Percentiles rank a stretch among this genome's conserved stretches.
Conservation (phyloP, 2,888 invertebrate species). For the Cerastoderma edule region DNA sequence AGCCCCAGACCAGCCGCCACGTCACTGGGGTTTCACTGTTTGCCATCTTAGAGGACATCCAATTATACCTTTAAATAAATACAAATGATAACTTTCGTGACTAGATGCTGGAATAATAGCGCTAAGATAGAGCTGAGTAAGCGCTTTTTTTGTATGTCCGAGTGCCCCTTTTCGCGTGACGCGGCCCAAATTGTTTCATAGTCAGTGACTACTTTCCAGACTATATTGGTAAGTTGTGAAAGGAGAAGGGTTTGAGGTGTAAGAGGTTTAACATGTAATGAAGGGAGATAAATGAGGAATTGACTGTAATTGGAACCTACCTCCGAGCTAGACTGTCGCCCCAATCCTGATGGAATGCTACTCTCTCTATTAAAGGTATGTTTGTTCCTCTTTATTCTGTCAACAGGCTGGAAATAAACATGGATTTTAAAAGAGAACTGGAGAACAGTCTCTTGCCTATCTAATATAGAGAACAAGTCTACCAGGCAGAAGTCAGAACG, state of each 20-base stretch:
- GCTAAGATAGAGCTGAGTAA: no score
- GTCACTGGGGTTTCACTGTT: no score
- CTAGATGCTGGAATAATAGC: no score
- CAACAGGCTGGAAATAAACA: constrained; percentile 62
- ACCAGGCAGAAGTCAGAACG: no score
- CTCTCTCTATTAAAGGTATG: constrained; percentile 55
- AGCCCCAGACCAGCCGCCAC: no score
- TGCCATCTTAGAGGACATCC: no score
- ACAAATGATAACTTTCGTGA: no score
- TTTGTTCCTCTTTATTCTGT: constrained; percentile 58
- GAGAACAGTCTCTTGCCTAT: background rate
- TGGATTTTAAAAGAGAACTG: background rate
- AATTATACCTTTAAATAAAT: no score
- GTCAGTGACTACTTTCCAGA: background rate
- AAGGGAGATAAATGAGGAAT: background rate
- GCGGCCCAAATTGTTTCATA: constrained; percentile 2
- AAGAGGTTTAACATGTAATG: background rate
- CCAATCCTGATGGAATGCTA: constrained; percentile 54
- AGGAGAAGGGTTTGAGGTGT: background rate
- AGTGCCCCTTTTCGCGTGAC: no score
- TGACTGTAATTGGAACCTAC: constrained; percentile 19
- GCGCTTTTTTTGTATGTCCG: no score
- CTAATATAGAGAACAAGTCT: no score
- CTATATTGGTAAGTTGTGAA: background rate
- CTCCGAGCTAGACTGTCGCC: constrained; percentile 56